These are phyloP conservation scores for Tetramorium bicarinatum DNA, from an alignment of 2,888 invertebrate species.

Conservation along the genomic window DNA sequence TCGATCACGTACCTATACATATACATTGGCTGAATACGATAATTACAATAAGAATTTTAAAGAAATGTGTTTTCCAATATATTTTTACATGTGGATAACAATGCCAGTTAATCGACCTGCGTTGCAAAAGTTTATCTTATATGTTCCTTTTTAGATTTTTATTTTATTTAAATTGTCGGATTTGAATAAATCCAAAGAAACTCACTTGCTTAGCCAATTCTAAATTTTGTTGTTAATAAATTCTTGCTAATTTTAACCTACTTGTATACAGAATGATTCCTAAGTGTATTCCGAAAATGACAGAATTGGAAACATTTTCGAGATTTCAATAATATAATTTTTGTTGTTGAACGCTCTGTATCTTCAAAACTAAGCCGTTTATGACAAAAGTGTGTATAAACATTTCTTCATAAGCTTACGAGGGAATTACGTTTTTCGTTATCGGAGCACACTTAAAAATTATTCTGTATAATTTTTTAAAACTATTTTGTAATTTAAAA, in stretches of 20 bases:
- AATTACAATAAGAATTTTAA: conserved; percentile 18
- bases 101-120: neutral
- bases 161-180: neutral
- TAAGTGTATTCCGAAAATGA: no score
- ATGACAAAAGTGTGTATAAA: no score
- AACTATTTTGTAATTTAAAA: conserved; percentile 10
- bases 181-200: neutral
- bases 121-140: neutral
- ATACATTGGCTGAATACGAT: conserved; percentile 26
- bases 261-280: neutral
- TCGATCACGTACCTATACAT: neutral
- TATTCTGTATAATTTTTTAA: neutral
- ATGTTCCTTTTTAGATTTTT: conserved; percentile 1
- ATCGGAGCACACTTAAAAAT: no score
- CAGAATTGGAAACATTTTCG: no score
- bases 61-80: neutral
- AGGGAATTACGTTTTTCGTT: no score
- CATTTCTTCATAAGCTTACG: no score
- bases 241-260: conserved; percentile 2
- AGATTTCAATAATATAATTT: no score
- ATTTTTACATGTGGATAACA: neutral
- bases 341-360: no score
- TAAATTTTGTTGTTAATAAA: conserved; percentile 12
- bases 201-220: neutral
- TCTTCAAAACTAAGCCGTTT: no score